Conservation (phyloP, 1,140 invertebrate genomes). For the Drosophila obscura region DNA sequence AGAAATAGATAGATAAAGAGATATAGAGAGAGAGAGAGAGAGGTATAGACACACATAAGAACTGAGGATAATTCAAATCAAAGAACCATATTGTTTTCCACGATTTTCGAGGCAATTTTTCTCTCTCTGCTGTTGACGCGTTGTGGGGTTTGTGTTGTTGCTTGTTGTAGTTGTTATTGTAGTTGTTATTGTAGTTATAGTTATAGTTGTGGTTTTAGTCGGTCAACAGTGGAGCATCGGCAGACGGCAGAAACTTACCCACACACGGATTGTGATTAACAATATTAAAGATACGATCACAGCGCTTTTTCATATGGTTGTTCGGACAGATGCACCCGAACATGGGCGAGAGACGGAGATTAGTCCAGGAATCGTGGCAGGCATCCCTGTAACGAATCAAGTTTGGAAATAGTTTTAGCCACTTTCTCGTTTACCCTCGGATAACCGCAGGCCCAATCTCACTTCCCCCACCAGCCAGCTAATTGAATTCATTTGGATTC, state of each 20-base stretch:
- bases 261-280: constrained; percentile 96
- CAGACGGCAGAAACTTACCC: constrained; percentile 88
- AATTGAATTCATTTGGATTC: constrained; percentile 71
- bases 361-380: constrained; percentile 93
- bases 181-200: constrained; percentile 29
- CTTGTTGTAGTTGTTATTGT: constrained; percentile 32
- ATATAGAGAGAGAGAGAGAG: constrained; percentile 24
- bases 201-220: constrained; percentile 23
- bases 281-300: constrained; percentile 92
- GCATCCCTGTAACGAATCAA: constrained; percentile 87
- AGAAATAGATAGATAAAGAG: constrained; percentile 26
- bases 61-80: constrained; percentile 41
- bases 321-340: constrained; percentile 96
- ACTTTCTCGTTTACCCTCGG: too few relatives aligned
- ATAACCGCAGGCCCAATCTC: constrained; percentile 11
- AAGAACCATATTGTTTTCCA: constrained; percentile 23
- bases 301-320: constrained; percentile 93
- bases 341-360: constrained; percentile 91
- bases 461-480: constrained; percentile 18
- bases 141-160: constrained; percentile 53
- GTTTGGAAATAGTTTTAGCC: constrained; percentile 7
- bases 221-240: constrained; percentile 26
- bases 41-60: constrained; percentile 28
- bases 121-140: constrained; percentile 25
- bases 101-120: constrained; percentile 32